Conservation (phyloP, 2,888 invertebrate genomes). For the Nyleta sp. region DNA sequence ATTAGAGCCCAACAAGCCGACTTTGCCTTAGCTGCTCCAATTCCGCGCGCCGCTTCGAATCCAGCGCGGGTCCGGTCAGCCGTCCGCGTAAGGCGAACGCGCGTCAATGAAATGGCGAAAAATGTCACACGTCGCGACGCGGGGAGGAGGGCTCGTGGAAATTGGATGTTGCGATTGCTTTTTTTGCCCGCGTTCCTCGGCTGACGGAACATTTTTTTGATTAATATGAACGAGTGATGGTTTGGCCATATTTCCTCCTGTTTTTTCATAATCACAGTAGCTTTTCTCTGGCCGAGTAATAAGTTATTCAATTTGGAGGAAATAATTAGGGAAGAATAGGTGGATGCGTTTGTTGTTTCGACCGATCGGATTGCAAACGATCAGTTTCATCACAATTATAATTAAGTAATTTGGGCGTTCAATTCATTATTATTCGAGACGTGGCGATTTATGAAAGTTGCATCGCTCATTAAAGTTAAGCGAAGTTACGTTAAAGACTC, state of each 20-base stretch:
- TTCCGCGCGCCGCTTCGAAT: not conserved
- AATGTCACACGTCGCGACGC: conserved; percentile 34
- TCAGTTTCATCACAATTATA: too few species aligned
- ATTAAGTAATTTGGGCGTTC: too few species aligned
- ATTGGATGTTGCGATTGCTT: conserved; percentile 48
- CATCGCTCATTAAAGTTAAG: too few species aligned
- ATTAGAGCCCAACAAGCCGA: conserved; percentile 57
- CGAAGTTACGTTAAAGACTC: too few species aligned
- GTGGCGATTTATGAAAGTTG: too few species aligned
- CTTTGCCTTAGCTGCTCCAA: conserved; percentile 24
- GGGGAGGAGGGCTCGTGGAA: conserved; percentile 19
- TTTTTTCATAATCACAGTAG: not conserved
- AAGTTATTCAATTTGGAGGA: not conserved
- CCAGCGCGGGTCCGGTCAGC: too few species aligned
- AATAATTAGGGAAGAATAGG: not conserved
- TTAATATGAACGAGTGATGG: conserved; percentile 29
- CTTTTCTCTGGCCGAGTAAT: not conserved
- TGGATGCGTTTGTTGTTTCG: too few species aligned
- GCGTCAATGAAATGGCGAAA: conserved; percentile 31
- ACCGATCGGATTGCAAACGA: too few species aligned
- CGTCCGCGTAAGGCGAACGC: conserved; percentile 37
- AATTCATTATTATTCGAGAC: too few species aligned
- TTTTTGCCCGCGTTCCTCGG: conserved; percentile 33
- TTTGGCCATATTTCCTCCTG: conserved; percentile 9
- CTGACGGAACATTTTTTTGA: conserved; percentile 55